Evolutionary conservation across 2,888 invertebrate genomes (phyloP), one percentile per base, ranked within the genome.

Genomic region (Apodemia duryi): DNA sequence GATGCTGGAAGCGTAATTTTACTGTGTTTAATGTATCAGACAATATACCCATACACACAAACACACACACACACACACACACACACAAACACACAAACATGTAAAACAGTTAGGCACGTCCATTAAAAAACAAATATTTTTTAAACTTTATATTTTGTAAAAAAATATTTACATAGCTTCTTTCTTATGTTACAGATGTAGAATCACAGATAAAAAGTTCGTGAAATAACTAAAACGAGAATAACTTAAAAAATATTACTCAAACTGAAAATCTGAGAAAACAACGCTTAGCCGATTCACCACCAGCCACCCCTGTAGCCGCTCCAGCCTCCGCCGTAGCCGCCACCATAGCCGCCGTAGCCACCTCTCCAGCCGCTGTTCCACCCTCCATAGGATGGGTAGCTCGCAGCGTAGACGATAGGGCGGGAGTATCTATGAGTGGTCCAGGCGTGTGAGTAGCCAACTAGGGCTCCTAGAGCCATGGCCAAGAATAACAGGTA

Each of bases 401-500:
- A 63, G n/a, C 54, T 54, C 10, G 54, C 9, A 11, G 63, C 51
- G 54, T 63, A 63, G 28, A 57, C 54, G 11, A 57, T 21, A 29
- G 63, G 63, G 0, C 69, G 41, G 35, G 66, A 57, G 63, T 65
- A 63, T 49, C 68, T 65, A 9, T 71, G 68, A 13, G 66, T 63
- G 5, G 66, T 67, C 72, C 72, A 75, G 65, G 73, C 71, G 29
- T 71, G 66, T 69, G 77, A 67, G 74, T 76, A 74, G 62, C 85
- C 84, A 0, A 85, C 86, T 32, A 35, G 57, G 35, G 57, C 57
- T 57, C 57, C 57, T 11, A 75, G 64, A 41, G 71, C 66, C 32
- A 73, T 69, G n/a, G 69, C 70, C 62, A 76, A 49, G 57, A 80
- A 73, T 69, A 82, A 49, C 62, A 82, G 21, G 38, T 76, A 73